Conservation (phyloP, 1,140 invertebrate species). For the Bombus impatiens region DNA sequence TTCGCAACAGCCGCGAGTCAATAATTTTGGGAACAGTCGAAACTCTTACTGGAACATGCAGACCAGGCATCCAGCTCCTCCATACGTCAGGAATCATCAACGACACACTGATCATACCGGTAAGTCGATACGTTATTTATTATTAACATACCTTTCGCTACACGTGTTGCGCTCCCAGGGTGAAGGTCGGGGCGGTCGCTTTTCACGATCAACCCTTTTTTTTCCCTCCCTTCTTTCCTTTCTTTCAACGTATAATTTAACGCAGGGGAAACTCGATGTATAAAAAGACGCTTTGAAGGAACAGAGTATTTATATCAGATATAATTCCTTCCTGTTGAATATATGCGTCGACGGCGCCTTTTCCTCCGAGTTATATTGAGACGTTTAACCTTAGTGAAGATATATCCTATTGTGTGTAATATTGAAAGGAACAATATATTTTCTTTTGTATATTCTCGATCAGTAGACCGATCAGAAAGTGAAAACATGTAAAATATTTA, state of each 20-base stretch:
- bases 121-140: conserved; percentile 49
- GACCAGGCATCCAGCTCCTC: conserved; percentile 71
- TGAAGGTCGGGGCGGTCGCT: conserved; percentile 18
- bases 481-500: no score
- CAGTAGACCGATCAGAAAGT: no score
- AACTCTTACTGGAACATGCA: conserved; percentile 80
- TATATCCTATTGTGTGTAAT: neutral
- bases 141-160: neutral
- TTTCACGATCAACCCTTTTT: conserved; percentile 21
- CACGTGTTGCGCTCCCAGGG: conserved; percentile 10
- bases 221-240: neutral
- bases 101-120: conserved; percentile 77
- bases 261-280: neutral
- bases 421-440: neutral
- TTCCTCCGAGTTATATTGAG: neutral
- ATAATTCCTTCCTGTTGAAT: neutral
- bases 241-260: neutral
- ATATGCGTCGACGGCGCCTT: neutral
- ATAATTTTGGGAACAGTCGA: conserved; percentile 71
- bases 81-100: conserved; percentile 76
- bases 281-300: conserved; percentile 4
- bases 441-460: neutral
- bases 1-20: conserved; percentile 75
- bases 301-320: neutral
- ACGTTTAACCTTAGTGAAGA: neutral